Evolutionary conservation across 2,888 invertebrate genomes (phyloP).

Genomic region (Apamea sordens): DNA sequence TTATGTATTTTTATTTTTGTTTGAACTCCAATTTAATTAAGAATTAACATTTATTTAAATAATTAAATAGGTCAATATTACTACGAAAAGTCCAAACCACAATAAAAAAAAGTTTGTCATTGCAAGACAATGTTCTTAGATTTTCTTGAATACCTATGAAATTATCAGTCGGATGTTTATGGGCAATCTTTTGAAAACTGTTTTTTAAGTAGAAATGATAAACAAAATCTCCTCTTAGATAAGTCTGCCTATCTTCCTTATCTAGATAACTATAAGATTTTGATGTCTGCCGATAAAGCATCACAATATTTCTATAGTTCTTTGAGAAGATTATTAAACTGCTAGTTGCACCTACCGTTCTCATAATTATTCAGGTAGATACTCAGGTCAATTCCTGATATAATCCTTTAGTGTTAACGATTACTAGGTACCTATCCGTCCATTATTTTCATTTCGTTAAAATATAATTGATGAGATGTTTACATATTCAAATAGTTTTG

Average conservation of each 20-base stretch:
- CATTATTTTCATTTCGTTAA: not conserved
- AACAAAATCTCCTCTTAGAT: constrained; percentile 17
- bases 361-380: not conserved
- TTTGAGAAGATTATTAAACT: not conserved
- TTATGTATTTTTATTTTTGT: not conserved
- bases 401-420: not conserved
- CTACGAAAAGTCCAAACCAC: not conserved
- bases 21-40: not conserved
- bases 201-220: constrained; percentile 22
- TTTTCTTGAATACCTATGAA: too few species aligned
- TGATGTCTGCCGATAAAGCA: not conserved
- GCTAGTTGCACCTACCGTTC: not conserved
- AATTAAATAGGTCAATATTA: not conserved
- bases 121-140: not conserved
- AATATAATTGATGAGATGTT: too few species aligned
- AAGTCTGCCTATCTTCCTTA: not conserved
- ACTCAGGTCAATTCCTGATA: not conserved
- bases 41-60: not conserved
- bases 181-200: not conserved
- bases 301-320: not conserved
- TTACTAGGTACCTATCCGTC: not conserved
- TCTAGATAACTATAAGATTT: constrained; percentile 24
- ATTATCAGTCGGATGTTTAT: not conserved
- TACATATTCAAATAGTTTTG: constrained; percentile 7
- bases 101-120: not conserved